Evolutionary conservation across 30 jellyfish, hydroid and myxozoan species (phyloP), one percentile per base, ranked within the genome.

Genomic region (Mastigias papua): DNA sequence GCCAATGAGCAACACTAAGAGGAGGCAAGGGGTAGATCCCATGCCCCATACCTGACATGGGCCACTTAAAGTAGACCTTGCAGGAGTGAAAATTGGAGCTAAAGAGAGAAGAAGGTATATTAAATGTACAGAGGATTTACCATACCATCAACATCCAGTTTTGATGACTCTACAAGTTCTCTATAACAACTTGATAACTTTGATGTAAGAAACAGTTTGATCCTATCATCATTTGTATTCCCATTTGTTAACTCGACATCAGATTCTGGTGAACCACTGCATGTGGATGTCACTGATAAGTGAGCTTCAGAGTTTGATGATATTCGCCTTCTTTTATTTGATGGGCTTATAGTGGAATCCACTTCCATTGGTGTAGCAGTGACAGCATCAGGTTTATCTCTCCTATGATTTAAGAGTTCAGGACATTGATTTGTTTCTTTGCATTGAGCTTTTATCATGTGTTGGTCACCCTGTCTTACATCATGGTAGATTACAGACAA

Each of bases 101-200:
- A 42, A 42, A 42, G 7, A 42, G 13, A 42, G 51, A 48, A n/a
- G n/a, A n/a, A n/a, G n/a, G n/a, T n/a, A n/a, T n/a, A n/a, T n/a
- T n/a, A n/a, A n/a, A n/a, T n/a, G n/a, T n/a, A n/a, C n/a, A n/a
- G n/a, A n/a, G n/a, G 34, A 73, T 19, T 15, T 20, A 5, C 7
- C 94, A 28, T 66, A 85, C 94, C 88, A 48, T 85, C 89, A 32
- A 77, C 81, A 0, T 72, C 88, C 35, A 85, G 67, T 69, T 70
- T 72, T 34, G 88, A 72, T 17, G 94, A 85, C 48, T 63, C 72
- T 0, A 85, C 88, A 48, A 85, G 67, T 9, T 50, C 83, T 73
- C 65, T 72, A 48, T 85, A 85, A 5, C 82, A 87, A 33, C 26
- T 78, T 23, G 94, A 70, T 16, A 85, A 58, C 49, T 85, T 73